phyloP scores from a whole-genome alignment of 2,888 invertebrate species.

The Helleia helle region DNA sequence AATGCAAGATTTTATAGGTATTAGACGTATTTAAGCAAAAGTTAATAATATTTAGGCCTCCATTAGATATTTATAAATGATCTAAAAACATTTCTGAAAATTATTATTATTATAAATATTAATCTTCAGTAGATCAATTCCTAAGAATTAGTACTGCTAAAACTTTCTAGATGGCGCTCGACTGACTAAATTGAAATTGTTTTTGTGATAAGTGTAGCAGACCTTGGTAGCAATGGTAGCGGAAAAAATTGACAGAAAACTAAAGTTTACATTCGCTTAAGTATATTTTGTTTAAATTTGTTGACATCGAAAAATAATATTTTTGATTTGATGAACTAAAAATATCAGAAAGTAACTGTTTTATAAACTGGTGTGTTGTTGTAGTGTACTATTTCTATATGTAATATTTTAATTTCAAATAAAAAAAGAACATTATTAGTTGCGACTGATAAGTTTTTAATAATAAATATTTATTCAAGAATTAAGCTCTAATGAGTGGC shows the following conservation, averaged over 20 bases:
- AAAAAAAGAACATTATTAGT: too few relatives aligned
- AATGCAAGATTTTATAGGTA: too few relatives aligned
- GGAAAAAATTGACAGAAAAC: slow-evolving; percentile 8
- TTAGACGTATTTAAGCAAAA: too few relatives aligned
- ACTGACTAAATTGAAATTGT: neutral
- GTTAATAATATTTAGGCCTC: too few relatives aligned
- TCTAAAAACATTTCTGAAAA: too few relatives aligned
- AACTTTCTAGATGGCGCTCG: neutral
- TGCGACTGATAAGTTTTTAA: neutral
- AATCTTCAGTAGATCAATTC: too few relatives aligned
- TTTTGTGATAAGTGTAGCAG: too few relatives aligned
- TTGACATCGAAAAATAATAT: neutral
- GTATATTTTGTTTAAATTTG: neutral
- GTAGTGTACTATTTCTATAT: neutral
- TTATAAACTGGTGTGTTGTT: neutral
- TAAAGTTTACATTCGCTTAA: slow-evolving; percentile 2
- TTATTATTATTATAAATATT: too few relatives aligned
- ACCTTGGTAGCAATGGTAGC: too few relatives aligned
- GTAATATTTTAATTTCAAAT: neutral
- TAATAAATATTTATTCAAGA: neutral
- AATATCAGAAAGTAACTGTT: neutral
- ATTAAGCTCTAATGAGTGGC: neutral
- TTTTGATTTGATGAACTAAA: neutral
- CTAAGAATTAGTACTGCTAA: too few relatives aligned
- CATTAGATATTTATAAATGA: too few relatives aligned